phyloP scores from a whole-genome alignment of 2,113 vertebrate genomes.

The Laticauda laticaudata region DNA sequence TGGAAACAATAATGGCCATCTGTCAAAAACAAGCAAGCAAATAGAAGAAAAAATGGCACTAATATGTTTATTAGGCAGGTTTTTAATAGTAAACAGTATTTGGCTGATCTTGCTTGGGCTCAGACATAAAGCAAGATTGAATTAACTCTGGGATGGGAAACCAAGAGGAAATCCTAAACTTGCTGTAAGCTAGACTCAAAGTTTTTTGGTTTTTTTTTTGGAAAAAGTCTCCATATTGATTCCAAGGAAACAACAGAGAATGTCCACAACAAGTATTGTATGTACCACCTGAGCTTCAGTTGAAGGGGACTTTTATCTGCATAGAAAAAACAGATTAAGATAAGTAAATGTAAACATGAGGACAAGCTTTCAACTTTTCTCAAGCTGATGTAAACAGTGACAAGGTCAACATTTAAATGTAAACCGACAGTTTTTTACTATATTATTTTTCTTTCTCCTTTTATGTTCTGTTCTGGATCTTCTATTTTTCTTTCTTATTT shows the following conservation, averaged over 20 bases:
- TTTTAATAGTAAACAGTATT: not conserved
- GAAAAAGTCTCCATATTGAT: not conserved
- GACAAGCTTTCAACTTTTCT: not conserved
- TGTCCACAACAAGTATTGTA: not conserved
- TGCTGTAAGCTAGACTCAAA: not conserved
- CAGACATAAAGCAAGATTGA: not conserved
- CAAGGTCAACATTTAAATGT: not conserved
- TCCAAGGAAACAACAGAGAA: not conserved
- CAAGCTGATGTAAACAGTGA: not conserved
- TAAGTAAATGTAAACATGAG: not conserved
- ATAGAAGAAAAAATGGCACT: not conserved
- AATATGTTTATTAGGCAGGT: not conserved
- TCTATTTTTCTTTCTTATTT: not conserved
- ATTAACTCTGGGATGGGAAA: not conserved
- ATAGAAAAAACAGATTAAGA: not conserved
- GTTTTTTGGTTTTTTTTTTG: not conserved
- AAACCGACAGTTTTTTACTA: not conserved
- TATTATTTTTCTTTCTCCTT: not conserved
- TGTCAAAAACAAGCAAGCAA: not conserved
- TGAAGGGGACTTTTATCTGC: not conserved
- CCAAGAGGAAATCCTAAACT: not conserved
- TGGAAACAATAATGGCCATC: not conserved
- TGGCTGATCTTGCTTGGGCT: not conserved
- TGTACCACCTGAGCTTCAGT: not conserved
- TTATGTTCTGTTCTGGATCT: not conserved